These are phyloP conservation scores for Rachycentron canadum DNA, from an alignment of 2,797 vertebrate species.

Conservation along the genomic window DNA sequence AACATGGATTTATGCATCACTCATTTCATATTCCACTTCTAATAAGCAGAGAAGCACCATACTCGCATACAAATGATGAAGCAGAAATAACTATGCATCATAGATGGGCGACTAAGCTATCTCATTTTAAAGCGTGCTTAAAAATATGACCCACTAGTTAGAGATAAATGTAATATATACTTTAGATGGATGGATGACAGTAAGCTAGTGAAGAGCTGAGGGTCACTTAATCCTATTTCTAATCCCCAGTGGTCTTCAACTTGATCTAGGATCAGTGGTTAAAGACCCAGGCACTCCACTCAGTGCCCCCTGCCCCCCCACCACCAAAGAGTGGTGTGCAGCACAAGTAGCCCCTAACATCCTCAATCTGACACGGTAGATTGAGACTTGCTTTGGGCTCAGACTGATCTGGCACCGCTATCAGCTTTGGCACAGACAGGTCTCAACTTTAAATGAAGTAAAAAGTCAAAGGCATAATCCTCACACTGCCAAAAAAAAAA, in stretches of 20 bases:
- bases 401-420: conserved; percentile 42
- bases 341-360: conserved; percentile 53
- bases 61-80: conserved; percentile 24
- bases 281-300: conserved; percentile 47
- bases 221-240: conserved; percentile 77
- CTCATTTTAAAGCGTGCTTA: conserved; percentile 37
- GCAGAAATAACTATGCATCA: conserved; percentile 86
- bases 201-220: conserved; percentile 49
- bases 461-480: conserved; percentile 51
- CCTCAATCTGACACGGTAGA: conserved; percentile 62
- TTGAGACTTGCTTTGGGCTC: conserved; percentile 48
- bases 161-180: conserved; percentile 57
- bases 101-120: conserved; percentile 86
- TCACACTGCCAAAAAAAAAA: conserved; percentile 43
- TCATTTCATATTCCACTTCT: conserved; percentile 22
- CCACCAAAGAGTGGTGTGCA: conserved; percentile 44
- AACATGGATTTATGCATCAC: conserved; percentile 28
- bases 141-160: conserved; percentile 51
- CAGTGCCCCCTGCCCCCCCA: conserved; percentile 20
- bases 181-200: conserved; percentile 57
- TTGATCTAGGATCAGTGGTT: conserved; percentile 70
- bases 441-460: conserved; percentile 60
- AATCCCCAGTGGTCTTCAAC: conserved; percentile 69
- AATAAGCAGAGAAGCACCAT: conserved; percentile 13
- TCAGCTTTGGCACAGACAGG: conserved; percentile 46